Base-by-base conservation (phyloP, 2,888 invertebrate species). In the Aphelenchoides bicaudatus region DNA sequence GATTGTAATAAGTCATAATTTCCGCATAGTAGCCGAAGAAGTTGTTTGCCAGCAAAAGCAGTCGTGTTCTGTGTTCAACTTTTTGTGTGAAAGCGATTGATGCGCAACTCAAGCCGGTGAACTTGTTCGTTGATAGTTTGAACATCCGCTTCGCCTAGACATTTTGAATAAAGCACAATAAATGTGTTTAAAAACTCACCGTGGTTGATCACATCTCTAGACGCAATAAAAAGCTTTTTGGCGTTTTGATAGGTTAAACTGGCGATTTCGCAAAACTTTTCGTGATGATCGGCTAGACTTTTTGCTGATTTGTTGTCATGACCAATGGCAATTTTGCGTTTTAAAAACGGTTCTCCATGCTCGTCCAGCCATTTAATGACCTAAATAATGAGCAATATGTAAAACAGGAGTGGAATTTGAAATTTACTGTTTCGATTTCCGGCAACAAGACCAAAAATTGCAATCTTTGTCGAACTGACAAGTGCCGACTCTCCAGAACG, bases 281-380 rank as follows among this genome's bases (percentile, higher is more conserved):
- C 54, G 56, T 76, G 75, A 37, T 68, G 67, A 21, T 62, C 56
- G 31, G 65, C 60, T 13, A 71, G 57, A 1, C 46, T 51, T 19
- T 54, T 61, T 8, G 75, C 67, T 25, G 63, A 53, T 8, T 39
- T 38, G 19, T 59, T 52, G 39, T 63, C 67, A 6, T 68, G 62
- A 2, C 74, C 76, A 19, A 77, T 78, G 28, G 58, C 60, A 0
- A 63, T 62, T 34, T 75, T 78, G 43, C 67, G 67, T 21, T 51
- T 51, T 16, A 77, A 56, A 49, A 73, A 78, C 1, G 77, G 70
- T 50, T 77, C 76, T 5, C 77, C 77, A 52, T 77, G 74, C 13
- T 70, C 59, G n/a, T 75, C 68, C 34, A 77, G 61, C 77, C 77
- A 77, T 30, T 72, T 70, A 6, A 75, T 62, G 1, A 76, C 76